Base-by-base conservation (phyloP, 2,797 vertebrate species). In the Pterois miles region DNA sequence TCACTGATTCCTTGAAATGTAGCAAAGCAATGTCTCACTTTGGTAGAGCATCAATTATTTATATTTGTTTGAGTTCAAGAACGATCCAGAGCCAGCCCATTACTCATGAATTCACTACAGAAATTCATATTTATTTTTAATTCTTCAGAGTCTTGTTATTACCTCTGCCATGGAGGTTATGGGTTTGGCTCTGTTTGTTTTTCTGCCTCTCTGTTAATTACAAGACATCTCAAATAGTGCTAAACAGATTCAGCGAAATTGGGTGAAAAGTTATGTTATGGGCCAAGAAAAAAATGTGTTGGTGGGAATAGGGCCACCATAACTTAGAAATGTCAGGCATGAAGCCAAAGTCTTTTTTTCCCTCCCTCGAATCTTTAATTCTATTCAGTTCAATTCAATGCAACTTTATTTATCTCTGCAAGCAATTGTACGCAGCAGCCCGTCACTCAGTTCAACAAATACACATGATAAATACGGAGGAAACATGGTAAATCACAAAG, bases 61-160 rank as follows among this genome's bases (percentile, higher is more conserved):
- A 52, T 43, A 69, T 70, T 64, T 66, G 33, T 22, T 23, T 16
- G 20, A 76, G 67, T 79, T 79, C 52, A 79, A 68, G 57, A 13
- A 34, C 2, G 12, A 54, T 40, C 22, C 31, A 48, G 20, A n/a
- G 46, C 20, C 46, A 48, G 20, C 46, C 46, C 46, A 67, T 59
- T 74, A 54, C 40, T 63, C 22, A n/a, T 20, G 14, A 67, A 71
- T 71, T 56, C n/a, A 6, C 12, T 54, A 5, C 12, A 40, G 31
- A 34, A 6, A 59, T 40, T 54, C 22, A 31, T 36, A 10, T 73
- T 65, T 34, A 59, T 18, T 52, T 71, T 27, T 27, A 43, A 4
- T 25, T 27, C 27, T n/a, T 63, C 2, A 52, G 52, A 58, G 25
- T 25, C 38, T 18, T 40, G 57, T 57, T 53, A 34, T 18, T 13